Conservation (phyloP, 64 coral and sea anemone genomes). For the Montipora cactus region DNA sequence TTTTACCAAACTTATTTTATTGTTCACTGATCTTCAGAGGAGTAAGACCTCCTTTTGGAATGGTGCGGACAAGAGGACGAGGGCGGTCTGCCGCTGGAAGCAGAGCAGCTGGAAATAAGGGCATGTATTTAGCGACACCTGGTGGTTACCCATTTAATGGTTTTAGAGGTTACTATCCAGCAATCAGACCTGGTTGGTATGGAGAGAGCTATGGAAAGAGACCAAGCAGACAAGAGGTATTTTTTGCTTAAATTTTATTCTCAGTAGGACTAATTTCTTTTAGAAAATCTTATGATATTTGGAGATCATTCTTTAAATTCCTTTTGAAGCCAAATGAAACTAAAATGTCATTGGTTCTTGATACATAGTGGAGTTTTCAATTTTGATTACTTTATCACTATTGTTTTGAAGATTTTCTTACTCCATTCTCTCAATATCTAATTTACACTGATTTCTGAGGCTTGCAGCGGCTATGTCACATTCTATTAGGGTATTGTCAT, state of each 20-base stretch:
- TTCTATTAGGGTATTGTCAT: no score
- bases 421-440: no score
- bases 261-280: no score
- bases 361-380: no score
- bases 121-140: conserved; percentile 65
- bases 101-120: conserved; percentile 90
- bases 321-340: no score
- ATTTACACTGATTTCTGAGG: no score
- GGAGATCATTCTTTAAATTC: no score
- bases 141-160: conserved; percentile 63
- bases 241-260: background rate
- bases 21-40: conserved; percentile 41
- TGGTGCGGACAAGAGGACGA: conserved; percentile 78
- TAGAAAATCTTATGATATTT: no score
- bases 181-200: conserved; percentile 80
- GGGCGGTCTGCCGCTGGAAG: conserved; percentile 94
- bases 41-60: conserved; percentile 73
- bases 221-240: conserved; percentile 84
- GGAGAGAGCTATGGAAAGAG: conserved; percentile 85
- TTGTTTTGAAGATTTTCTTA: no score
- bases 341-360: no score
- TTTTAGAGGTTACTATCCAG: conserved; percentile 75
- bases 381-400: no score
- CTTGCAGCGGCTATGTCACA: no score
- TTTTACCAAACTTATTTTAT: background rate